phyloP scores from a whole-genome alignment of 2,113 vertebrate species.

The Nerophis ophidion region DNA sequence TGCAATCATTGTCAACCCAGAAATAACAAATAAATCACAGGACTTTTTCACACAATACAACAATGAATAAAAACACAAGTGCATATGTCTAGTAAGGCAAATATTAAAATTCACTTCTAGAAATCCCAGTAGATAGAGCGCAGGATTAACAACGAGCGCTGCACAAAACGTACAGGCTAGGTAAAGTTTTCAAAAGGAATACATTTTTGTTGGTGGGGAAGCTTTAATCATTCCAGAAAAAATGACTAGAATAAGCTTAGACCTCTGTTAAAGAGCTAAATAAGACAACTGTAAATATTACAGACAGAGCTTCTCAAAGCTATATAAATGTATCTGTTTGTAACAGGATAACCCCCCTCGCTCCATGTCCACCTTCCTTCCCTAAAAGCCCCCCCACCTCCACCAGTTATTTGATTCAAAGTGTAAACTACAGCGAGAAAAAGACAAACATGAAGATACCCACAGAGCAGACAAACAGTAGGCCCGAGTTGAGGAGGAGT shows the following conservation, averaged over 20 bases:
- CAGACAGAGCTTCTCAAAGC: conserved; percentile 52
- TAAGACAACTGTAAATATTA: conserved; percentile 70
- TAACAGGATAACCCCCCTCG: conserved; percentile 19
- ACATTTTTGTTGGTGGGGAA: conserved; percentile 21
- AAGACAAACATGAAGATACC: conserved; percentile 96
- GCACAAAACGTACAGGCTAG: conserved; percentile 30
- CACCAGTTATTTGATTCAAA: conserved; percentile 22
- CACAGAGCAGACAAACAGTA: conserved; percentile 82
- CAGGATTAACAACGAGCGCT: conserved; percentile 38
- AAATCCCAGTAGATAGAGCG: conserved; percentile 33
- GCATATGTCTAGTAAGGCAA: conserved; percentile 59
- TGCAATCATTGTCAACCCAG: conserved; percentile 13
- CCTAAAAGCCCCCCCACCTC: conserved; percentile 6
- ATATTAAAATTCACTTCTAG: conserved; percentile 43
- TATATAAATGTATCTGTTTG: conserved; percentile 29
- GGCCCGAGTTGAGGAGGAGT: conserved; percentile 81
- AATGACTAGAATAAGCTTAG: conserved; percentile 41
- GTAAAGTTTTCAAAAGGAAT: conserved; percentile 20
- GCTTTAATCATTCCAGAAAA: conserved; percentile 39
- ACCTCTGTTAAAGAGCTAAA: conserved; percentile 52
- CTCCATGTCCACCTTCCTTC: neutral
- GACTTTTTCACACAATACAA: conserved; percentile 24
- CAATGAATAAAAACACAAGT: conserved; percentile 21
- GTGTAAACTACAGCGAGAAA: conserved; percentile 82
- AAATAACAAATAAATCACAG: conserved; percentile 13